Base-by-base conservation (phyloP, 2,113 vertebrate genomes). In the Tapirus terrestris region DNA sequence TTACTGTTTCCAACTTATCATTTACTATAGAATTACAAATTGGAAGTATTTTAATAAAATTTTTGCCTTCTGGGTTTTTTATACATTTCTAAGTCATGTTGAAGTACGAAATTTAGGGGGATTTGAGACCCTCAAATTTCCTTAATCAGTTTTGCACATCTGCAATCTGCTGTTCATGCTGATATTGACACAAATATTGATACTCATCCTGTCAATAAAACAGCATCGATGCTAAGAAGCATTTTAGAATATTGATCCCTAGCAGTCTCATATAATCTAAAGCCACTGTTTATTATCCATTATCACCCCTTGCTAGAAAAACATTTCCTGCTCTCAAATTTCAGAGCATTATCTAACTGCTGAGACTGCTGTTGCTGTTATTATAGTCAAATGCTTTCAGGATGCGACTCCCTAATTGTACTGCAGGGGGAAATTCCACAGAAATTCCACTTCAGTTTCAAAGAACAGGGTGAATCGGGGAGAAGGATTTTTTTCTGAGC, bases 201-300 rank as follows among this genome's bases (percentile, higher is more conserved):
- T 63, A 61, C 48, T n/a, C 73, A 45, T 82, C 94, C 91, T 76
- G n/a, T n/a, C 10, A 14, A 43, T 93, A 90, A 89, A 97, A 75
- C 84, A 89, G 48, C 29, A 93, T 27, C 17, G 48, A 89, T 79
- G 18, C 5, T 48, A 72, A 88, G 90, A 97, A 70, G 21, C 85
- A 95, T 17, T 91, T 89, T 87, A 96, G 96, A 94, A 95, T 97
- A 97, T 95, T 95, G 97, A 97, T 97, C 58, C 36, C 11, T 89
- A 67, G 36, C 0, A 90, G 51, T 68, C n/a, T 87, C 20, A 0
- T 20, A 82, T 17, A 94, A 63, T 14, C 14, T 85, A 87, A 97
- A 98, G 31, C n/a, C 48, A 8, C 21, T 89, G 75, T 89, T 92
- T 96, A 98, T 88, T 93, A 92, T 95, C 27, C 3, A 92, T 72